Conservation (phyloP, 1,140 invertebrate species). For the Mesaphorura yosii region DNA sequence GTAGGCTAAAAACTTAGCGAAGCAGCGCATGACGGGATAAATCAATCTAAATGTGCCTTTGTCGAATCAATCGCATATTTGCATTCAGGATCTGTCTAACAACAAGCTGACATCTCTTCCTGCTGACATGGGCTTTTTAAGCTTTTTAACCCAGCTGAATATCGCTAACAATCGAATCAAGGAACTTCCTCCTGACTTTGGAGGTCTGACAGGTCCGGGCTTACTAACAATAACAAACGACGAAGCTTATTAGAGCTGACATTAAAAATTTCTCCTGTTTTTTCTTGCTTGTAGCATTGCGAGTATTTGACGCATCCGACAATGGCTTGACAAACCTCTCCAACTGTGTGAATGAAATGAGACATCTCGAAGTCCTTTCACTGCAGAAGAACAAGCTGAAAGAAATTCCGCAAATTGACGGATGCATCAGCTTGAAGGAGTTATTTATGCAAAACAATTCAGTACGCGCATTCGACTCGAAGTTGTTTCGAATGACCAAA, state of each 20-base stretch:
- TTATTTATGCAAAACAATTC: slow-evolving; percentile 32
- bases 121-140: slow-evolving; percentile 46
- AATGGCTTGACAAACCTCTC: slow-evolving; percentile 53
- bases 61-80: neutral
- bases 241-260: too few relatives aligned
- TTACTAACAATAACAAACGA: neutral
- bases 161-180: slow-evolving; percentile 45
- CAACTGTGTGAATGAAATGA: slow-evolving; percentile 57
- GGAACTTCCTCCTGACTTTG: slow-evolving; percentile 14
- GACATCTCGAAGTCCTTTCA: slow-evolving; percentile 64
- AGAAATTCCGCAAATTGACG: slow-evolving; percentile 9
- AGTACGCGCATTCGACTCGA: slow-evolving; percentile 19
- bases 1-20: slow-evolving; percentile 32
- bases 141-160: slow-evolving; percentile 45
- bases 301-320: slow-evolving; percentile 45
- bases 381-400: slow-evolving; percentile 47
- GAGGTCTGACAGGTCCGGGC: slow-evolving; percentile 15
- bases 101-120: slow-evolving; percentile 47
- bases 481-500: slow-evolving; percentile 15
- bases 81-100: slow-evolving; percentile 47
- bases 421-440: slow-evolving; percentile 28
- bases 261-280: slow-evolving; percentile 7
- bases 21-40: neutral
- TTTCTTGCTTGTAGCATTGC: slow-evolving; percentile 39
- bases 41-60: neutral